Evolutionary conservation across 2,888 invertebrate species (phyloP).

Genomic region (Agrypnus murinus): DNA sequence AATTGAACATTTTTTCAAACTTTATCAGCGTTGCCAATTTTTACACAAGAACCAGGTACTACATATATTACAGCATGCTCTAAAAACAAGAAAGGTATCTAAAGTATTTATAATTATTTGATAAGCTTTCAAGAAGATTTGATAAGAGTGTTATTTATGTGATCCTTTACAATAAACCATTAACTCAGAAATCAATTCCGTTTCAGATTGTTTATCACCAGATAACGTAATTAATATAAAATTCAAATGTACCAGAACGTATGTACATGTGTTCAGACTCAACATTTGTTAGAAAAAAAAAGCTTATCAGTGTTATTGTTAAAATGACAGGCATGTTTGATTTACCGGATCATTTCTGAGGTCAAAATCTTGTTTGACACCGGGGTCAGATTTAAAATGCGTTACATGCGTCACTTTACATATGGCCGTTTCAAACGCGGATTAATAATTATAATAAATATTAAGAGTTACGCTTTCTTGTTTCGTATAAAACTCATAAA

Average conservation of each 20-base stretch:
- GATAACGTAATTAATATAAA: slow-evolving; percentile 14
- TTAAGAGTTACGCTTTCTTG: slow-evolving; percentile 13
- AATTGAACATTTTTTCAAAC: background rate
- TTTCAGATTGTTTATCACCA: slow-evolving; percentile 22
- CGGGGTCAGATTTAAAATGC: slow-evolving; percentile 42
- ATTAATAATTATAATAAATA: slow-evolving; percentile 32
- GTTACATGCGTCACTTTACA: slow-evolving; percentile 37
- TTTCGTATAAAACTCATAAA: background rate
- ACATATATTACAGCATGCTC: too few relatives aligned
- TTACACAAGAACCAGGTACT: too few relatives aligned
- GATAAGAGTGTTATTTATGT: slow-evolving; percentile 21
- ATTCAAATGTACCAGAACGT: slow-evolving; percentile 30
- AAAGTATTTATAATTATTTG: background rate
- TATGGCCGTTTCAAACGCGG: slow-evolving; percentile 23
- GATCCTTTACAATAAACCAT: slow-evolving; percentile 2
- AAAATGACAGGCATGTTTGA: slow-evolving; percentile 36
- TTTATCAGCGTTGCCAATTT: background rate
- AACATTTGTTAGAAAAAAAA: slow-evolving; percentile 14
- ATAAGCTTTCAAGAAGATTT: background rate
- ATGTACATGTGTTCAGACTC: slow-evolving; percentile 26
- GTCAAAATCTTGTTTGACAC: slow-evolving; percentile 31
- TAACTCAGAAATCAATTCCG: slow-evolving; percentile 22
- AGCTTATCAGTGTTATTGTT: slow-evolving; percentile 42
- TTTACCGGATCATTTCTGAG: slow-evolving; percentile 33
- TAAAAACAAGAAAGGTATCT: too few relatives aligned